Evolutionary conservation across 2,888 invertebrate species (phyloP).

Genomic region (Dyspetes luteomarginatus): DNA sequence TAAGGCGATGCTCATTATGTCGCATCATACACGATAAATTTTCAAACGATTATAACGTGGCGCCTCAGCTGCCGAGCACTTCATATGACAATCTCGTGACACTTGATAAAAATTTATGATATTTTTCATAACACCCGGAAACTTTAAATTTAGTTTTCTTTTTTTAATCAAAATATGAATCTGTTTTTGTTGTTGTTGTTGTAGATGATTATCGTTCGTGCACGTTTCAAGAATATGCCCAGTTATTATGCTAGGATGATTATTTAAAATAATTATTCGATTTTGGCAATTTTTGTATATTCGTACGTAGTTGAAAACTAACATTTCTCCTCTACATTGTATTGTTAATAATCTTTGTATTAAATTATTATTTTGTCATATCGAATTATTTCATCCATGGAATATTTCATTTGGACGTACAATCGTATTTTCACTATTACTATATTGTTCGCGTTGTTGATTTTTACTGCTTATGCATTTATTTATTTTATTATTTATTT

Average conservation of each 20-base stretch:
- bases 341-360: neutral
- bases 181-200: too few relatives aligned
- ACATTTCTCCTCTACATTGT: neutral
- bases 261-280: too few relatives aligned
- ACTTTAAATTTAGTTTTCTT: too few relatives aligned
- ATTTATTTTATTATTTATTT: neutral
- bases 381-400: neutral
- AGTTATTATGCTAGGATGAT: too few relatives aligned
- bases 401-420: too few relatives aligned
- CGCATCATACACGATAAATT: neutral
- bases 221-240: too few relatives aligned
- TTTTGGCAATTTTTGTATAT: too few relatives aligned
- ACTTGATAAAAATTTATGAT: neutral
- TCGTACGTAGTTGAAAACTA: neutral
- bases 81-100: neutral
- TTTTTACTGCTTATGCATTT: constrained; percentile 65
- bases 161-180: too few relatives aligned
- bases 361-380: neutral
- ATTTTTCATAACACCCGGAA: neutral
- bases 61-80: neutral
- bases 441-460: neutral
- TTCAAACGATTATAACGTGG: neutral
- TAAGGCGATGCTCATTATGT: too few relatives aligned
- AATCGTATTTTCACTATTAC: neutral
- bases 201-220: too few relatives aligned